Conservation (phyloP, 2,797 vertebrate genomes). For the Gobio occitaniae region DNA sequence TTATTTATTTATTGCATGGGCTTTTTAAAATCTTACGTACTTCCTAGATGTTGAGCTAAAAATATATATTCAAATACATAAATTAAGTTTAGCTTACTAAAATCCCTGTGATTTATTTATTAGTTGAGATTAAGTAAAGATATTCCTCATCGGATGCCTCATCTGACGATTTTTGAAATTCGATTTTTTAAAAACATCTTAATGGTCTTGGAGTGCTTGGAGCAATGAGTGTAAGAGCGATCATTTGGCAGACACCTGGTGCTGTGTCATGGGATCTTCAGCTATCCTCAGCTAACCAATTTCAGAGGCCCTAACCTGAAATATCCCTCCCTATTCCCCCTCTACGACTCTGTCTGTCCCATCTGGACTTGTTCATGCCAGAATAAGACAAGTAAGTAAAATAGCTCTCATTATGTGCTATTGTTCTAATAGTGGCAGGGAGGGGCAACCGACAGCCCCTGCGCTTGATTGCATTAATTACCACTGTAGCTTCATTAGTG, state of each 20-base stretch:
- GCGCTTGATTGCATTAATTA: conserved; percentile 88
- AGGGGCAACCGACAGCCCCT: conserved; percentile 74
- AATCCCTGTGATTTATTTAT: not conserved
- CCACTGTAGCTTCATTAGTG: conserved; percentile 84
- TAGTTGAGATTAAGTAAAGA: not conserved
- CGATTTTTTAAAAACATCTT: not conserved
- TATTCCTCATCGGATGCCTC: not conserved
- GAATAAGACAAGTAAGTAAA: conserved; percentile 40
- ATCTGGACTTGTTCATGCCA: conserved; percentile 66
- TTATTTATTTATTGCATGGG: too few species aligned
- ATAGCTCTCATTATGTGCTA: conserved; percentile 66
- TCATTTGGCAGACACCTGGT: not conserved
- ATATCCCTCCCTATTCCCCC: conserved; percentile 53
- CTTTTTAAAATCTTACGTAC: too few species aligned
- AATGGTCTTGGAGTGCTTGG: not conserved
- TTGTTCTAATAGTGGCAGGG: conserved; percentile 71
- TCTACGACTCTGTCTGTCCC: conserved; percentile 62
- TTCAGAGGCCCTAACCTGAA: not conserved
- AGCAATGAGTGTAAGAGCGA: not conserved
- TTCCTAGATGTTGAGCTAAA: too few species aligned
- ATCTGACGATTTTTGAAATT: not conserved
- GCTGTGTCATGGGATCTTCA: conserved; percentile 14
- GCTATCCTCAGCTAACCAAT: conserved; percentile 6
- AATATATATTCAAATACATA: not conserved
- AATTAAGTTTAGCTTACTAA: not conserved